Base-by-base conservation (phyloP, 1,140 invertebrate genomes). In the Pachyrhynchus sulphureomaculatus region DNA sequence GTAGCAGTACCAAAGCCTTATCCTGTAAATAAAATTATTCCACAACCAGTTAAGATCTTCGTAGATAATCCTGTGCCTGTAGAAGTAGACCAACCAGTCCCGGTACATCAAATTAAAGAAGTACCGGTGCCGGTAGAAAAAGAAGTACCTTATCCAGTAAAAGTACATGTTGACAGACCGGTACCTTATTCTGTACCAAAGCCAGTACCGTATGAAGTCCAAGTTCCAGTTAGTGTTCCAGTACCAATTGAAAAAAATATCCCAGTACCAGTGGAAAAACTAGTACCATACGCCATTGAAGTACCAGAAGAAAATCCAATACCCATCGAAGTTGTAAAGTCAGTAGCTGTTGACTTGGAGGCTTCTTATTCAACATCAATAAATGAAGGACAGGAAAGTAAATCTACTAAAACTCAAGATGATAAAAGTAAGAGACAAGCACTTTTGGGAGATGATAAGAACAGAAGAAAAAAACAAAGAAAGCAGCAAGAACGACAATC, bases 61-160 rank as follows among this genome's bases (percentile, higher is more conserved):
- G 17, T 42, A 1, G 39, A 42, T 42, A 42, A 21, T 18, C 39
- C 39, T 4, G 39, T 42, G 12, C 17, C 39, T 12, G 39, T 42
- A 74, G 81, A 82, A 32, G 85, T 87, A 23, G 83, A 85, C 36
- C 86, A 85, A 62, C 84, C 83, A 71, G 8, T 42, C 4, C 39
- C 39, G 0, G 76, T 87, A 9, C 86, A 76, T 29, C 78, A 79
- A 64, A 86, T 87, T 5, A 82, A 88, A 10, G 86, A 85, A 77
- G 86, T 89, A 34, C 83, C 79, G 64, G 86, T 89, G 49, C 86
- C 86, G 33, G 87, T 89, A 21, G 84, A 86, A 69, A 88, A 85
- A 62, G 83, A 79, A 13, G 77, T 83, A 32, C 84, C 81, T 36
- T 78, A 80, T 57, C 82, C 82, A 32, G 84, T 86, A 4, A 83